Percentiles rank a stretch among this genome's conserved stretches.
phyloP scores from a whole-genome alignment of 2,888 invertebrate genomes.

The Tenthredo livida region DNA sequence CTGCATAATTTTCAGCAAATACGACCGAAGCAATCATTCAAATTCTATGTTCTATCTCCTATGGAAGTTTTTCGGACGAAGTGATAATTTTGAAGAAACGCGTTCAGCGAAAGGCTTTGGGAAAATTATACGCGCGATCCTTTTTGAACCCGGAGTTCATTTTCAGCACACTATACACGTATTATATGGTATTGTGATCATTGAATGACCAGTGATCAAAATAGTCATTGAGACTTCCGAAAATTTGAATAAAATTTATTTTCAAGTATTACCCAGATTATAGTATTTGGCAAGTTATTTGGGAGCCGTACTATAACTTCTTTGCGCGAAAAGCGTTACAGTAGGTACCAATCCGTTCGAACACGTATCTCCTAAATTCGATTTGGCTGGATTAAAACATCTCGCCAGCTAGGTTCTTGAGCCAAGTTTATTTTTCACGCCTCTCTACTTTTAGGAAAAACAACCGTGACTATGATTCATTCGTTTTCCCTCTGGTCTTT shows the following conservation, averaged over 20 bases:
- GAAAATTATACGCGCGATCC: neutral
- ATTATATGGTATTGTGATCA: neutral
- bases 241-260: neutral
- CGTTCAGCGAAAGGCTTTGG: neutral
- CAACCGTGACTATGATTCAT: conserved; percentile 27
- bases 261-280: neutral
- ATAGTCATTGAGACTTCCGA: neutral
- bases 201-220: neutral
- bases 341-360: neutral
- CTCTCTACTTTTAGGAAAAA: neutral
- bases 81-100: neutral
- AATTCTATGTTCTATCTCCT: neutral
- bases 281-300: neutral
- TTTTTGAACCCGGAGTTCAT: neutral
- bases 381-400: conserved; percentile 9
- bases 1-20: neutral
- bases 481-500: neutral
- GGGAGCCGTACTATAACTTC: neutral
- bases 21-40: neutral
- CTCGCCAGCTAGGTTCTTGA: neutral
- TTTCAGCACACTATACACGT: neutral
- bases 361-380: conserved; percentile 9
- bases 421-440: conserved; percentile 31
- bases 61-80: neutral
- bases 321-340: neutral